These are phyloP conservation scores for Clanis bilineata DNA, from an alignment of 2,888 invertebrate genomes.

Conservation along the genomic window DNA sequence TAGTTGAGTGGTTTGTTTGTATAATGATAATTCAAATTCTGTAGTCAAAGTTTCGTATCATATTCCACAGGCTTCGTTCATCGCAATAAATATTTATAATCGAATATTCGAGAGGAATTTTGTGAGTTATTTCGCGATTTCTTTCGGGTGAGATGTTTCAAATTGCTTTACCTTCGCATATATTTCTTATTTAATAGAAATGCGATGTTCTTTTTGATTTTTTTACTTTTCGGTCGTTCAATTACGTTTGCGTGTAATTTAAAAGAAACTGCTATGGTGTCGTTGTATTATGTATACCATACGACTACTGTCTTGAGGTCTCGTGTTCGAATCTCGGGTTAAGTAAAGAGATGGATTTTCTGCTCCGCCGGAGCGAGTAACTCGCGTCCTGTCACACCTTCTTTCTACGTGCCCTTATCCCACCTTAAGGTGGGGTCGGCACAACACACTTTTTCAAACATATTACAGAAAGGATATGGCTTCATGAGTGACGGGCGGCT, in stretches of 20 bases:
- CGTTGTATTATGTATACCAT: too few species aligned
- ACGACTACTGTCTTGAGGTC: too few species aligned
- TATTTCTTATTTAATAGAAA: not conserved
- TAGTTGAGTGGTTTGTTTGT: not conserved
- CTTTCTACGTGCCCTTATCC: too few species aligned
- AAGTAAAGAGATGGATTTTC: too few species aligned
- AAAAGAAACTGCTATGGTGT: too few species aligned
- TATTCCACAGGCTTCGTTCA: not conserved
- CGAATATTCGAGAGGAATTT: slow-evolving; percentile 15
- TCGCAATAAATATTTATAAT: slow-evolving; percentile 17
- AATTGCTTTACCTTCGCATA: slow-evolving; percentile 2
- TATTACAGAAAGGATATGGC: too few species aligned
- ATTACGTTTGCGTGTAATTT: not conserved
- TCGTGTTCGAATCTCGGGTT: too few species aligned
- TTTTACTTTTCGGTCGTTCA: not conserved
- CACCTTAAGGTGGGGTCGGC: too few species aligned
- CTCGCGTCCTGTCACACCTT: too few species aligned
- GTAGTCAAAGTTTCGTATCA: not conserved
- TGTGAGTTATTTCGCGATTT: slow-evolving; percentile 15
- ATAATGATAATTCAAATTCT: slow-evolving; percentile 6
- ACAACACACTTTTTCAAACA: too few species aligned
- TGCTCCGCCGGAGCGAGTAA: too few species aligned
- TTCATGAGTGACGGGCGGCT: too few species aligned
- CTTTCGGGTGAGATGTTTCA: slow-evolving; percentile 8
- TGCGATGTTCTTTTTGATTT: not conserved